These are phyloP conservation scores for Mirounga angustirostris DNA, from an alignment of 2,113 vertebrate genomes.

Conservation along the genomic window DNA sequence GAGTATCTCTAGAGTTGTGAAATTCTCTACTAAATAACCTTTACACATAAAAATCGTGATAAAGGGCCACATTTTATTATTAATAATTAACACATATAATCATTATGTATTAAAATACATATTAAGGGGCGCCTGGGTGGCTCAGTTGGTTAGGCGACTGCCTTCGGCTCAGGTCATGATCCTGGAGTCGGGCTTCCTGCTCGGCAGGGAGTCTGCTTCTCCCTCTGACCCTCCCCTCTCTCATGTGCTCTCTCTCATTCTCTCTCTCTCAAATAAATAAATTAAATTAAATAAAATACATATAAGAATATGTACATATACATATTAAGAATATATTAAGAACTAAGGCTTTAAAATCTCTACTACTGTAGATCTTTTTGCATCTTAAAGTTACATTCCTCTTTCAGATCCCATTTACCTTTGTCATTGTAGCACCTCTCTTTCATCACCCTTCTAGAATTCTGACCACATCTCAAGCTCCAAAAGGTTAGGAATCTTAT, in stretches of 20 bases:
- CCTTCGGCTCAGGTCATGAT: no score
- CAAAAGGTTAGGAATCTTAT: slow-evolving; percentile 1
- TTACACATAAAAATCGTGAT: not conserved
- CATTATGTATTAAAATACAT: not conserved
- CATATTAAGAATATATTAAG: not conserved
- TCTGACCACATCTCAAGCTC: not conserved
- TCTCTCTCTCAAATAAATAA: no score
- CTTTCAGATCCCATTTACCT: slow-evolving; percentile 34
- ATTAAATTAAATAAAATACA: not conserved
- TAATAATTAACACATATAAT: not conserved
- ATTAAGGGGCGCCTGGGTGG: no score
- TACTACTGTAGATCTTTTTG: not conserved
- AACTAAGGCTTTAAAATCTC: slow-evolving; percentile 34
- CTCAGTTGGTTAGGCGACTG: no score
- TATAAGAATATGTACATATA: not conserved
- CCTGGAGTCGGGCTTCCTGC: no score
- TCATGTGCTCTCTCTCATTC: no score
- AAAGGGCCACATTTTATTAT: not conserved
- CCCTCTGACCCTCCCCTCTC: no score
- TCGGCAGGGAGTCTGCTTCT: no score
- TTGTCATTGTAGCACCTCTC: slow-evolving; percentile 34
- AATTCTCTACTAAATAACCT: slow-evolving; percentile 46
- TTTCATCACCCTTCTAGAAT: slow-evolving; percentile 54
- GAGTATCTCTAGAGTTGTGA: slow-evolving; percentile 4
- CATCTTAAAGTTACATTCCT: slow-evolving; percentile 18